phyloP scores from a whole-genome alignment of 2,888 invertebrate genomes.

The Cosmia trapezina region DNA sequence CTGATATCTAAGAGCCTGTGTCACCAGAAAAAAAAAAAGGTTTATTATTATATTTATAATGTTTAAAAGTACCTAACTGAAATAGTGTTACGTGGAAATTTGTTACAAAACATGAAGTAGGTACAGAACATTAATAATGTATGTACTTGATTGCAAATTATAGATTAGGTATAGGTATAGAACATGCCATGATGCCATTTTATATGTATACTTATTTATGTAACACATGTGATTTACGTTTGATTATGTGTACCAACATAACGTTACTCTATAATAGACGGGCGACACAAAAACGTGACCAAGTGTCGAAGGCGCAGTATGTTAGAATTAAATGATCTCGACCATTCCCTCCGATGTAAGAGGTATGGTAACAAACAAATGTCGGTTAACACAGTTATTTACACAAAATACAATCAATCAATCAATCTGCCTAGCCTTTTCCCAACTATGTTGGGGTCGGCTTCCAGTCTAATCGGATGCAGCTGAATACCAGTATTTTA shows the following conservation, averaged over 20 bases:
- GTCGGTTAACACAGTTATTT: no score
- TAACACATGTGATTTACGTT: not conserved
- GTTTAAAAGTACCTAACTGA: not conserved
- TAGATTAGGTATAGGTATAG: not conserved
- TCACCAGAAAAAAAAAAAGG: no score
- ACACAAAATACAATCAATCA: no score
- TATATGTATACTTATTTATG: conserved; percentile 2
- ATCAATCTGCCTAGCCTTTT: no score
- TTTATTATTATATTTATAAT: no score
- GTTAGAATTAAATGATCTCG: conserved; percentile 13
- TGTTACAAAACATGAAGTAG: not conserved
- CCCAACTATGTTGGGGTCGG: no score
- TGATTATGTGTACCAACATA: not conserved
- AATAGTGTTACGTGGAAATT: not conserved
- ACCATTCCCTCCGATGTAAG: not conserved
- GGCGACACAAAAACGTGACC: conserved; percentile 33
- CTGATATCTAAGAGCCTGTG: no score
- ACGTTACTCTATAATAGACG: conserved; percentile 9
- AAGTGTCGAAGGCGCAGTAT: not conserved
- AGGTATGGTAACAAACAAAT: no score
- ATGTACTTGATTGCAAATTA: conserved; percentile 7
- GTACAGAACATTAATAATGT: not conserved
- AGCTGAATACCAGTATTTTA: no score
- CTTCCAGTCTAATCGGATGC: no score
- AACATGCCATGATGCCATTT: not conserved